Evolutionary conservation across 1,140 invertebrate species (phyloP).

Genomic region (Drosophila melanica): DNA sequence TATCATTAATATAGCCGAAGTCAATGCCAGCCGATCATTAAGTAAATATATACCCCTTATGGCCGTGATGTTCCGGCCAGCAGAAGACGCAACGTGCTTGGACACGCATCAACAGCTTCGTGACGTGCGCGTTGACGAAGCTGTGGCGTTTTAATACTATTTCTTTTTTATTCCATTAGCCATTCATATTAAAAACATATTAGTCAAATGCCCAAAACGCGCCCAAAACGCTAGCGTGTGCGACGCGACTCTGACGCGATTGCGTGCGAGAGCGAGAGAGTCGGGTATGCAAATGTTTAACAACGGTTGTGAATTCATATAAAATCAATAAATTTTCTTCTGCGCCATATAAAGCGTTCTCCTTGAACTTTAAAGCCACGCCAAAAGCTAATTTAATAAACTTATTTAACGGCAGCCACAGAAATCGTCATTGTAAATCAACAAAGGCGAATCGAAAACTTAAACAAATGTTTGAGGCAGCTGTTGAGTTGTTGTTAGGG

Average conservation of each 20-base stretch:
- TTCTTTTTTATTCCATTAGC: conserved; percentile 18
- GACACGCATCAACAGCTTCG: conserved; percentile 48
- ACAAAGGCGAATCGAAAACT: conserved; percentile 12
- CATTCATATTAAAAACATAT: conserved; percentile 74
- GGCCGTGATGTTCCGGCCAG: conserved; percentile 32
- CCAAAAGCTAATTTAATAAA: conserved; percentile 38
- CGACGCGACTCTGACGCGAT: conserved; percentile 26
- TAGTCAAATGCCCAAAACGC: conserved; percentile 52
- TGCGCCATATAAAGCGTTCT: conserved; percentile 36
- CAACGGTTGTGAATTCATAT: conserved; percentile 13
- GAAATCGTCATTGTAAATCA: conserved; percentile 30
- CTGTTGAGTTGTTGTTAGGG: no score
- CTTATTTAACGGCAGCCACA: conserved; percentile 19
- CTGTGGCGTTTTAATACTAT: neutral
- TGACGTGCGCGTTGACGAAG: no score
- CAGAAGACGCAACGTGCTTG: conserved; percentile 30
- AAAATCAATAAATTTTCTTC: conserved; percentile 27
- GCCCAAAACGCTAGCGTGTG: conserved; percentile 13
- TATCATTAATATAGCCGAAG: conserved; percentile 11
- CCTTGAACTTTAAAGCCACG: conserved; percentile 70
- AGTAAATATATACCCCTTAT: neutral
- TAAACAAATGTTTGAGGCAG: neutral
- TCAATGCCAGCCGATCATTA: conserved; percentile 40
- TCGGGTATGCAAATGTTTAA: conserved; percentile 49
- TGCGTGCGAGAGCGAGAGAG: conserved; percentile 1